Base-by-base conservation (phyloP, 2,797 vertebrate species). In the Leuciscus waleckii region DNA sequence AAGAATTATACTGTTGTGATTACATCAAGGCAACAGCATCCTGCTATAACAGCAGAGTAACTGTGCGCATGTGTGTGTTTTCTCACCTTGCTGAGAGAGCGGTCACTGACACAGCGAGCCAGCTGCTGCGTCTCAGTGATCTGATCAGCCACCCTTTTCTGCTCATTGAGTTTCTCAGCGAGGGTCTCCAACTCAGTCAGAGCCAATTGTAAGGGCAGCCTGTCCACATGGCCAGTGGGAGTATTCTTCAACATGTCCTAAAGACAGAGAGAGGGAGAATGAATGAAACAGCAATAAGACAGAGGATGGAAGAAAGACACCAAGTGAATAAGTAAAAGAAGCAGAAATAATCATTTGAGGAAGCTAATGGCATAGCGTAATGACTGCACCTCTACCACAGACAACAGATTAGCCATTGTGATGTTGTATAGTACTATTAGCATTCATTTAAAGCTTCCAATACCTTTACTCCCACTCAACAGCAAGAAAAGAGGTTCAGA, bases 181-280 rank as follows among this genome's bases (percentile, higher is more conserved):
- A 99, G 92, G 0, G 95, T 97, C 93, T 99, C 98, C 93, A 99
- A 95, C 93, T 99, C 98, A 0, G 98, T 99, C 58, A 99, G 96
- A 16, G 98, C 98, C 37, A 99, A 92, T 92, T 99, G 98, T 86
- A 99, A 95, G 0, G 97, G 97, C 46, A 99, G 93, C 2, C 98
- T 95, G 88, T 99, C 98, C 0, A 97, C 95, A 0, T 99, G 98
- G 74, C 97, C 97, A 82, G 95, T 95, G 0, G 97, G 97, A 0
- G 98, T 99, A 87, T 99, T 98, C 91, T 99, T 99, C 77, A 99
- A 93, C 98, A 99, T 99, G 93, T 99, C 98, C 98, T 99, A 83
- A 41, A 98, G 78, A 49, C 56, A 77, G 3, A 58, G 29, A 35
- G 29, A 51, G 21, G 1, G 29, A 16, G 68, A 79, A 80, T 51